Base-by-base conservation (phyloP, 2,113 vertebrate species). In the Pomatostomus ruficeps region DNA sequence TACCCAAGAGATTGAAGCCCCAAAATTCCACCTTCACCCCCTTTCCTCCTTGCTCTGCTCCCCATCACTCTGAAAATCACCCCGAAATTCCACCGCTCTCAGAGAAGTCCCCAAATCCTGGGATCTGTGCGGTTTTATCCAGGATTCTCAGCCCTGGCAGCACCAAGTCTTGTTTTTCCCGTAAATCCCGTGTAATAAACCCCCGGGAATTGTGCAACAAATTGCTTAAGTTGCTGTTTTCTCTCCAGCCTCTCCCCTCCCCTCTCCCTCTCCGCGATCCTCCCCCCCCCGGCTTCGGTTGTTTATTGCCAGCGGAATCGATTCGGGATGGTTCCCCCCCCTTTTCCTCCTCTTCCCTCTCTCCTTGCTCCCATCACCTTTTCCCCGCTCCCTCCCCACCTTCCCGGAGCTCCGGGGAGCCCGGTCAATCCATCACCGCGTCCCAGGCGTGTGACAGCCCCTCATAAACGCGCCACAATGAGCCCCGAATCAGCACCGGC, bases 351-450 rank as follows among this genome's bases (percentile, higher is more conserved):
- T 76, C 80, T 75, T 85, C n/a, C 52, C 49, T 54, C 61, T 89
- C 61, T 78, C 65, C 78, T 82, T 1, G 0, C 83, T 81, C 73
- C 79, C 76, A 62, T 75, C 89, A 88, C 94, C 81, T 89, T 73
- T 63, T 31, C 73, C 36, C 92, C 92, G 67, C 61, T 74, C 78
- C 76, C 61, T 79, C 66, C 70, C 87, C 71, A 85, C 93, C 88
- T 72, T 89, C 72, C 82, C 13, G 2, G 12, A 82, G 92, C 84
- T 89, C 62, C 15, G 33, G 78, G 73, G 89, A 94, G 85, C 91
- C 68, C 3, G n/a, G 75, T 89, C 96, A 91, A 97, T 97, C 91
- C 93, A 97, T 97, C 97, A 97, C 96, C 83, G 84, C 94, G 96
- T 95, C 81, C 62, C 83, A 76, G 83, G 62, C 63, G 81, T 95